Base-by-base conservation (phyloP, 30 jellyfish, hydroid and myxozoan species). In the Phacellophora camtschatica region DNA sequence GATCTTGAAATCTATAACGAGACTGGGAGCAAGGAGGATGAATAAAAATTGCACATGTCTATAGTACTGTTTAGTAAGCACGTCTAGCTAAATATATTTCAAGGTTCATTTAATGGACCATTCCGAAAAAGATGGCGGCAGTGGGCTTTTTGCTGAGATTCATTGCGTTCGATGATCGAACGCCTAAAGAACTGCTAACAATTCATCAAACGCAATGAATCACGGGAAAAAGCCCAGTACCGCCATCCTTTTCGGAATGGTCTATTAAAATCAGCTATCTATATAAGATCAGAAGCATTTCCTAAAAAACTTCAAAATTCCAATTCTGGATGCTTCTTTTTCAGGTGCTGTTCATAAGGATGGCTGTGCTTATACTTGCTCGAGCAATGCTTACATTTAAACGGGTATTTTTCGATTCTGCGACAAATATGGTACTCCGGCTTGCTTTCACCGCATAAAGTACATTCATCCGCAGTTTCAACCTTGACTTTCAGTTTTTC, bases 341-440 rank as follows among this genome's bases (percentile, higher is more conserved):
- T 28, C 11, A 57, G 22, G 27, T 57, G 71, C 25, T 57, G 19
- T 11, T 57, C 71, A 29, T 57, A 57, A 29, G 25, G 25, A 22
- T 57, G 71, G 9, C 71, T 33, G 42, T 57, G 71, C 22, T 57
- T 57, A 29, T n/a, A 57, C 27, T 57, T n/a, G 16, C 42, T 57
- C 15, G 19, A 11, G 25, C 71, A 57, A 5, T 57, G n/a, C 42
- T 13, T 29, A 11, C 71, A 57, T 11, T 57, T 57, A 37, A 57
- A 57, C n/a, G 71, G 71, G 42, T 57, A 57, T 7, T 1, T 20
- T 37, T 57, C 71, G 25, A 37, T 57, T 57, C 71, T 57, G 71
- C 71, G 71, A 29, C 71, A 57, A 57, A 57, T 28, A 12, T 57
- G 71, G 27, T 13, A 22, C n/a, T 24, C 71, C 42, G 27, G 45